Conservation (phyloP, 2,797 vertebrate genomes). For the Megaceryle alcyon region DNA sequence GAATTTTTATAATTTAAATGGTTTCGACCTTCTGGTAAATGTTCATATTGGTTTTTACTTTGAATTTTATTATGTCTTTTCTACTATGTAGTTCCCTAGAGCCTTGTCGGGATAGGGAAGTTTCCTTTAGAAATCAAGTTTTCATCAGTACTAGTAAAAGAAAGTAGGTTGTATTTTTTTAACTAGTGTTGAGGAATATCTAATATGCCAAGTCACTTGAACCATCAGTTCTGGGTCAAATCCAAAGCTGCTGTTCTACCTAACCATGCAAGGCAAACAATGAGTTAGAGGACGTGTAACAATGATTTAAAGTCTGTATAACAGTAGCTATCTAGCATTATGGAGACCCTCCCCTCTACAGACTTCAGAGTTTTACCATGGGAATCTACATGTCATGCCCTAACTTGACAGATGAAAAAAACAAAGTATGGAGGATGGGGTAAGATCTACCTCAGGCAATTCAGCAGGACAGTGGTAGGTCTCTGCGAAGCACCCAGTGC, state of each 20-base stretch:
- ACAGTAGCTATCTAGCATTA: not conserved
- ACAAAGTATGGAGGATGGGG: rapidly evolving
- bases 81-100: not conserved
- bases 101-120: not conserved
- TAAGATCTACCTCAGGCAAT: not conserved
- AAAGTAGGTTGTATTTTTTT: not conserved
- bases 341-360: not conserved
- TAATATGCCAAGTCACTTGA: not conserved
- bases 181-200: not conserved
- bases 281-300: not conserved
- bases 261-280: not conserved
- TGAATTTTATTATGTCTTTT: constrained; percentile 22
- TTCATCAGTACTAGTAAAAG: not conserved
- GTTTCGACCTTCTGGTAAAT: constrained; percentile 36
- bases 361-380: not conserved
- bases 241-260: not conserved
- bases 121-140: not conserved
- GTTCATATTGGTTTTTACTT: constrained; percentile 17
- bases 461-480: not conserved
- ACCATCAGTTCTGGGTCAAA: not conserved
- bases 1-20: constrained; percentile 36
- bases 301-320: not conserved
- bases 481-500: not conserved
- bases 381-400: not conserved
- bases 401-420: not conserved